Evolutionary conservation across 2,888 invertebrate genomes (phyloP).

Genomic region (Anoplius nigerrimus): DNA sequence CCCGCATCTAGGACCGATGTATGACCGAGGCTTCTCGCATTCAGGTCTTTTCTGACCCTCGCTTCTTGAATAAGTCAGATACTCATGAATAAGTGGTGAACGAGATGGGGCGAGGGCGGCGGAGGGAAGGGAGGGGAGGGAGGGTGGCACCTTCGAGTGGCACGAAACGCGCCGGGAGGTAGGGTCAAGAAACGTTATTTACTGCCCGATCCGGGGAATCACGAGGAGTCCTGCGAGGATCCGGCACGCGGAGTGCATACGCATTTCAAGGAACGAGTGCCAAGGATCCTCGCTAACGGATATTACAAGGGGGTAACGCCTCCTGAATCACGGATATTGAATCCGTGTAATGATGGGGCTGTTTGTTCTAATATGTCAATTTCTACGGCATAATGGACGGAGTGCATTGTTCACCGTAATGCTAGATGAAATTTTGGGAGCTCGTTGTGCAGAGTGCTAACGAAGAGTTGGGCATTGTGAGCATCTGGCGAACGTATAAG

Average conservation of each 20-base stretch:
- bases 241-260: conserved; percentile 23
- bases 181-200: conserved; percentile 48
- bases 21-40: conserved; percentile 49
- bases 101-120: too few species aligned
- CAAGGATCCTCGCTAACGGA: too few species aligned
- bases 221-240: conserved; percentile 36
- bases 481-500: too few species aligned
- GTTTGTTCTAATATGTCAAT: too few species aligned
- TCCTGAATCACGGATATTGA: too few species aligned
- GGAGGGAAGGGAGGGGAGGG: conserved; percentile 28
- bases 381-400: too few species aligned
- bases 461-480: too few species aligned
- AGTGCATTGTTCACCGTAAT: too few species aligned
- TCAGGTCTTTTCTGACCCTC: conserved; percentile 54
- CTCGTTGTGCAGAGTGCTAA: too few species aligned
- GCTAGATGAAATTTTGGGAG: too few species aligned
- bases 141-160: conserved; percentile 33
- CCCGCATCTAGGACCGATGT: conserved; percentile 51
- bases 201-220: conserved; percentile 44
- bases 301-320: too few species aligned
- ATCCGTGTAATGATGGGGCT: too few species aligned
- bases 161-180: conserved; percentile 8
- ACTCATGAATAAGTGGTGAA: conserved; percentile 69
- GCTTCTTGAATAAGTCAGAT: conserved; percentile 69
- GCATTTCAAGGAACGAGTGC: background rate